Evolutionary conservation across 2,888 invertebrate genomes (phyloP), one percentile per base, ranked within the genome.

Genomic region (Mactromeris polynyma): DNA sequence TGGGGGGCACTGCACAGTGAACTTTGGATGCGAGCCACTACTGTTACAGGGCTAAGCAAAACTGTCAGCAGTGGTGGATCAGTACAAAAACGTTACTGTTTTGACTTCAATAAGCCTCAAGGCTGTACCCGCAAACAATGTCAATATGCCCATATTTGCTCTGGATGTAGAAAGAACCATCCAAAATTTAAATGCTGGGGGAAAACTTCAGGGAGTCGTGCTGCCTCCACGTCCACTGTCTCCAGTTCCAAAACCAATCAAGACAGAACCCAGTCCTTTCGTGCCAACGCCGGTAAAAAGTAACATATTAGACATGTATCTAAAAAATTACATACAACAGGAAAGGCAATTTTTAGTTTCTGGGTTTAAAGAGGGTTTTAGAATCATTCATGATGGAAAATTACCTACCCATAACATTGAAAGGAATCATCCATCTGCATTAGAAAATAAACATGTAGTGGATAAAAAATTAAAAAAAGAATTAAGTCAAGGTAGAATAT

Each of bases 401-500:
- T n/a, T 69, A 31, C 73, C 58, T n/a, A 0, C 0, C 0, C n/a
- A 7, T 2, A 26, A 31, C 33, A 26, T 17, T 51, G 6, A 1
- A 36, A 26, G 36, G 40, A 89, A 89, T 77, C 89, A 86, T 46
- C 79, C 54, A 26, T 89, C 89, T 19, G 64, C 86, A 19, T 17
- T 77, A 36, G 14, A 42, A 26, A 81, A 86, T 19, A 31, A n/a
- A 26, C 31, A n/a, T 14, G 19, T 40, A n/a, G 64, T 83, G 3
- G 42, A 77, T 26, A 9, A 77, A 51, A 83, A 86, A 31, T 42
- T 86, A 19, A 9, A 21, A 19, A 14, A 58, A 14, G 85, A 82
- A 31, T 42, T 77, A 9, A 6, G 2, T 0, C 19, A 38, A n/a
- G 69, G 77, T 26, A 46, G 89, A 26, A 84, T 89, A 11, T 9